Base-by-base conservation (phyloP, 2,113 vertebrate genomes). In the Chinchilla lanigera region DNA sequence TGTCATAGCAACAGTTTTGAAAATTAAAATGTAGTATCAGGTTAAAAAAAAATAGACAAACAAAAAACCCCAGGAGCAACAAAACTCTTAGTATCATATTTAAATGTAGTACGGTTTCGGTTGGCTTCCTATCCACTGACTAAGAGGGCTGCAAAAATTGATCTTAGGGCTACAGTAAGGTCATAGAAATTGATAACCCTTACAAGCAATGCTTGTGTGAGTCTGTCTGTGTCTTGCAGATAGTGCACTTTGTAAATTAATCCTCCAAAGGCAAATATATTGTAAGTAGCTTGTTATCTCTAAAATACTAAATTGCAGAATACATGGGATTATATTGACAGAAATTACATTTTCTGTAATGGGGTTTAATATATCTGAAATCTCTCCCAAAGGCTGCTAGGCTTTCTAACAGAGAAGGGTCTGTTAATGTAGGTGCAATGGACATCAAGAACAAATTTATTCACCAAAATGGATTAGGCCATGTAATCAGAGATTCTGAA, bases 321-420 rank as follows among this genome's bases (percentile, higher is more conserved):
- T 99, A 99, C 98, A 98, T 94, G 97, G 98, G 99, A 99, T 99
- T 99, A 99, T 99, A 99, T 99, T 99, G 99, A 99, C 99, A 99
- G 99, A 99, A 99, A 99, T 99, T 99, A 99, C 98, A 99, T 99
- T 99, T 99, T 99, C 98, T 98, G 98, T 99, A 99, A 99, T 99
- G 98, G 98, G 98, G 98, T 99, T 99, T 99, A 99, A 99, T 99
- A 98, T 98, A 98, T 99, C 99, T 99, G 98, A 98, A 98, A 99
- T 99, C 98, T 98, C 98, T 98, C 98, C 98, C 98, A 98, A 98
- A 98, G 98, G 98, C 98, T 98, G 94, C 93, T 89, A 96, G 93
- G 96, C 98, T 97, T 96, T 98, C 96, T 98, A 96, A 98, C 97
- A 97, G 98, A 98, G 97, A 89, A 98, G 95, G 97, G 98, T 98